These are phyloP conservation scores for Cyanoramphus novaezelandiae DNA, from an alignment of 2,113 vertebrate species.

Conservation along the genomic window DNA sequence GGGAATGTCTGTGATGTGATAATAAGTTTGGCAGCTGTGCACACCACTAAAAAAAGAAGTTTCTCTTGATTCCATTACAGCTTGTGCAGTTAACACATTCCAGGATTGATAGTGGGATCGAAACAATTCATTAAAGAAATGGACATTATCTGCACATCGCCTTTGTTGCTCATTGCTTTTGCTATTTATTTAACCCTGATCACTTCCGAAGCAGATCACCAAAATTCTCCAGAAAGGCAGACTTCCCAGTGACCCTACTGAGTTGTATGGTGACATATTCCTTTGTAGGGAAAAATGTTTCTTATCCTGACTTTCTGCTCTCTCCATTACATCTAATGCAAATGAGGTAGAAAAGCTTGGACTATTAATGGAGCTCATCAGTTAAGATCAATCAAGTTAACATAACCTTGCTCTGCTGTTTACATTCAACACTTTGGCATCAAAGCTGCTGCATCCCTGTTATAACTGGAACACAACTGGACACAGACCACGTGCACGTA, in stretches of 20 bases:
- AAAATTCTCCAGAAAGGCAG: neutral
- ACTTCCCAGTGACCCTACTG: neutral
- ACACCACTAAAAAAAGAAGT: neutral
- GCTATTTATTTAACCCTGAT: neutral
- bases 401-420: neutral
- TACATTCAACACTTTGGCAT: neutral
- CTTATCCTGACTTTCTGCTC: neutral
- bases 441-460: neutral
- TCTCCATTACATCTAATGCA: neutral
- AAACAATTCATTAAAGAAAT: neutral
- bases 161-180: neutral
- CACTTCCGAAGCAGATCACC: neutral
- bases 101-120: neutral
- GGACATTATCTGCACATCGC: neutral
- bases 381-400: neutral
- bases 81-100: slow-evolving; percentile 15
- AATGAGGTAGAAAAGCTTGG: neutral
- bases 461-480: neutral
- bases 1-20: slow-evolving; percentile 53
- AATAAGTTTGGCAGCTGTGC: slow-evolving; percentile 41
- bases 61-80: slow-evolving; percentile 13
- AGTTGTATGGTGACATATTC: neutral
- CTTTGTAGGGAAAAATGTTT: neutral
- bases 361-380: neutral
- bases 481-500: neutral